A percentile compares a stretch with the other conserved stretches of the same genome.
Conservation (phyloP, 37 sponge, comb jelly and placozoan genomes). For the Halisarca cf. caerulea region DNA sequence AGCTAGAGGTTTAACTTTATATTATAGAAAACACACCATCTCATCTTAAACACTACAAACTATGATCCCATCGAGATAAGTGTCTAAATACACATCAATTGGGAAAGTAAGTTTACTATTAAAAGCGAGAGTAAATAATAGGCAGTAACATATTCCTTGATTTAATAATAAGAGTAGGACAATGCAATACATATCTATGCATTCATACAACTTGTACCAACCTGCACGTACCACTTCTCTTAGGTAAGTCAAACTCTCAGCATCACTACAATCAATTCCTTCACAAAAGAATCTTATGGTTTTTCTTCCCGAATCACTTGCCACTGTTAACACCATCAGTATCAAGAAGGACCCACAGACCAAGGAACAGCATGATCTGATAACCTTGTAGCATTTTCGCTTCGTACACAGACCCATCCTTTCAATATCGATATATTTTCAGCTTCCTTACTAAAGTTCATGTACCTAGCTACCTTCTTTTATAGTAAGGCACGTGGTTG, state of each 20-base stretch:
- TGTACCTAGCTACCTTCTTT: too few relatives aligned
- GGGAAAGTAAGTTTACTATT: background rate
- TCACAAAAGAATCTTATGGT: background rate
- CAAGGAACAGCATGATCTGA: background rate
- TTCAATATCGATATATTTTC: too few relatives aligned
- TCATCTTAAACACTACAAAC: too few relatives aligned
- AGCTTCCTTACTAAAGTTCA: too few relatives aligned
- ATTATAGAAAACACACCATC: too few relatives aligned
- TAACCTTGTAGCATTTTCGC: background rate
- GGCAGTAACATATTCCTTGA: background rate
- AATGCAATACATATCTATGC: background rate
- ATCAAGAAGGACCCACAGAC: background rate
- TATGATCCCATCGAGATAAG: too few relatives aligned
- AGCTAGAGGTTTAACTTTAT: too few relatives aligned
- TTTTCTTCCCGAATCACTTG: conserved; percentile 6
- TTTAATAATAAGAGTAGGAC: background rate
- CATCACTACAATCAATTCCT: conserved; percentile 10
- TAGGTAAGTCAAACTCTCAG: background rate
- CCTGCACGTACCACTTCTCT: background rate
- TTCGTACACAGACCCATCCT: conserved; percentile 12
- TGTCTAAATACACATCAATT: background rate
- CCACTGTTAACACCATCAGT: background rate
- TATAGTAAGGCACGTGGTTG: too few relatives aligned
- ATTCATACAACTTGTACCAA: background rate
- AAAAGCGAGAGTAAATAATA: background rate